Conservation (phyloP, 2,888 invertebrate genomes). For the Temnothorax unifasciatus region DNA sequence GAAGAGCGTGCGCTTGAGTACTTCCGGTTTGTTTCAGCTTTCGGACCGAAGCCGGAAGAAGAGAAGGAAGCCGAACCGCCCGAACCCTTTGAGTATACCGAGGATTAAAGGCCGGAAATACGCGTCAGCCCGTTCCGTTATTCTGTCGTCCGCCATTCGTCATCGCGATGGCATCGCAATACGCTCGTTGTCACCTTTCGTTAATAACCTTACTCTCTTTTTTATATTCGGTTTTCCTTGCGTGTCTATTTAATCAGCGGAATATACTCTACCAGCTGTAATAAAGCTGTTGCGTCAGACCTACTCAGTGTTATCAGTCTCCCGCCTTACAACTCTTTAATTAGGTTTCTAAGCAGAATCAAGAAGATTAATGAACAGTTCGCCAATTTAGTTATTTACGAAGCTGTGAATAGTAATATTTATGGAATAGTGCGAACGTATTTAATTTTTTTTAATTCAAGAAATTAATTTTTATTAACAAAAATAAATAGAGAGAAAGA, state of each 20-base stretch:
- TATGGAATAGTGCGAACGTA: background rate
- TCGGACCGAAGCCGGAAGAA: slow-evolving; percentile 96
- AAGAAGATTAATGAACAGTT: slow-evolving; percentile 20
- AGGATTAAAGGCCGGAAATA: slow-evolving; percentile 88
- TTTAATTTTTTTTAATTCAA: slow-evolving; percentile 15
- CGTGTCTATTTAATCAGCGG: slow-evolving; percentile 23
- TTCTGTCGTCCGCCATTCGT: slow-evolving; percentile 40
- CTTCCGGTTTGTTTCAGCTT: slow-evolving; percentile 87
- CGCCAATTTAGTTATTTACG: slow-evolving; percentile 15
- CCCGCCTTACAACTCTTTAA: slow-evolving; percentile 24
- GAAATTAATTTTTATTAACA: slow-evolving; percentile 7
- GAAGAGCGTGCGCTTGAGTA: background rate
- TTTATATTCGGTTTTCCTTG: slow-evolving; percentile 10
- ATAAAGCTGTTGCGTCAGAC: slow-evolving; percentile 44
- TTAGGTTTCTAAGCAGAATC: background rate
- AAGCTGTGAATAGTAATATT: slow-evolving; percentile 11
- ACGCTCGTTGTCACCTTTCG: slow-evolving; percentile 15
- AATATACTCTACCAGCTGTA: slow-evolving; percentile 37
- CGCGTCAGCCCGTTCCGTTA: slow-evolving; percentile 6
- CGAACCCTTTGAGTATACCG: slow-evolving; percentile 98
- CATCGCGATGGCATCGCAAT: slow-evolving; percentile 39
- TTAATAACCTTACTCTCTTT: slow-evolving; percentile 23
- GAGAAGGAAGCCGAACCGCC: slow-evolving; percentile 99
- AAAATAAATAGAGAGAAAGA: background rate
- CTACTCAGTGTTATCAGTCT: slow-evolving; percentile 28